A percentile compares a stretch with the other conserved stretches of the same genome.
These are phyloP conservation scores for Diplolepis rosae DNA, from an alignment of 2,888 invertebrate species.

Conservation along the genomic window DNA sequence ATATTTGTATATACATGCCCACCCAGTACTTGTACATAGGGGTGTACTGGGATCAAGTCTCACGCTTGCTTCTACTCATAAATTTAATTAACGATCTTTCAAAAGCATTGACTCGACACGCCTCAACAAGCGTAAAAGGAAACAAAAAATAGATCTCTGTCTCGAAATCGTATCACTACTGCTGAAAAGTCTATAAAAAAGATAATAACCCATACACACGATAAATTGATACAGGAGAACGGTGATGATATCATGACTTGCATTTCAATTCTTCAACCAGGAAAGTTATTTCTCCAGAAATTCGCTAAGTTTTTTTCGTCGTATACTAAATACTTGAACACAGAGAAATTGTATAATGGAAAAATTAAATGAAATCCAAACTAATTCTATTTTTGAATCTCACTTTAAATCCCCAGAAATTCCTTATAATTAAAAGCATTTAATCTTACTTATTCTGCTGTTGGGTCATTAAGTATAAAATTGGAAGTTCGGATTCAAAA, in stretches of 20 bases:
- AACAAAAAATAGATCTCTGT: conserved; percentile 18
- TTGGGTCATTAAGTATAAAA: no score
- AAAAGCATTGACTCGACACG: conserved; percentile 19
- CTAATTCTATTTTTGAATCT: no score
- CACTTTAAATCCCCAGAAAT: no score
- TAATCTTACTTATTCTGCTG: no score
- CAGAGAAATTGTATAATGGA: no score
- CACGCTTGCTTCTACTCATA: conserved; percentile 24
- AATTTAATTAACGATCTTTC: conserved; percentile 25
- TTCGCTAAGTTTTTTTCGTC: not conserved
- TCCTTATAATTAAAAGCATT: no score
- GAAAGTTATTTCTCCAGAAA: not conserved
- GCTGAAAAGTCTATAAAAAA: conserved; percentile 1
- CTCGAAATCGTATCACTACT: conserved; percentile 23
- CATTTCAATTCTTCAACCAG: conserved; percentile 1
- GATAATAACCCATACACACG: not conserved
- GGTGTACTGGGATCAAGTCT: conserved; percentile 18
- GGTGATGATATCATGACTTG: conserved; percentile 14
- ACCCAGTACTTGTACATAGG: conserved; percentile 13
- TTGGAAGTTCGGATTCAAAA: no score
- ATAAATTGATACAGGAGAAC: conserved; percentile 3
- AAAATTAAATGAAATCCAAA: no score
- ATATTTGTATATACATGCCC: conserved; percentile 8
- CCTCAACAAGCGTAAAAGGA: conserved; percentile 13
- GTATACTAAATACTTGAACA: no score